These are phyloP conservation scores for Dendrophyllia cribrosa DNA, from an alignment of 64 coral and sea anemone species.

Conservation along the genomic window DNA sequence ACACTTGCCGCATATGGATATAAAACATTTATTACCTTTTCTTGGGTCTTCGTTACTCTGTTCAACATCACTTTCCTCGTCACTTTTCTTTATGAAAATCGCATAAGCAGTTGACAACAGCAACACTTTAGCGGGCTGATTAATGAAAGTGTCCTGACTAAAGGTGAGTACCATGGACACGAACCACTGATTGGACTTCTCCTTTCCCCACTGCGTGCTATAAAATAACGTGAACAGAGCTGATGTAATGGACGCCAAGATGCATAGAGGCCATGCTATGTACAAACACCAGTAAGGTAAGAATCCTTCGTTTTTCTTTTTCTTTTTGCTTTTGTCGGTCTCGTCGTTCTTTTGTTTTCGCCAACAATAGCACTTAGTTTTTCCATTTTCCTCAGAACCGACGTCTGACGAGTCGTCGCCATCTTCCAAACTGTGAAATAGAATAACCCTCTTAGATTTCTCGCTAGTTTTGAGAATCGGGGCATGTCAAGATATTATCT, in stretches of 20 bases:
- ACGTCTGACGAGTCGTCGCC: neutral
- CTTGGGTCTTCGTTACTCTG: neutral
- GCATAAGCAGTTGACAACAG: constrained; percentile 53
- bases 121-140: constrained; percentile 69
- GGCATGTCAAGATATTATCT: no score
- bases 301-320: constrained; percentile 24
- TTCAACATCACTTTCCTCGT: constrained; percentile 16
- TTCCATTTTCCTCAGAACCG: neutral
- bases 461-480: no score
- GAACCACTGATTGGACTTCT: constrained; percentile 76
- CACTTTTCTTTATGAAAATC: constrained; percentile 61
- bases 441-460: neutral
- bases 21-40: neutral
- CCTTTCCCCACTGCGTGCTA: constrained; percentile 79
- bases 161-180: constrained; percentile 67
- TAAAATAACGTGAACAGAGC: constrained; percentile 73
- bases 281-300: constrained; percentile 72
- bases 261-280: constrained; percentile 62
- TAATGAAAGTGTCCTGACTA: constrained; percentile 51
- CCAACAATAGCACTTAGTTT: neutral
- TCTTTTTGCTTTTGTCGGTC: neutral
- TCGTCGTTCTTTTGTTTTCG: constrained; percentile 10
- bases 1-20: no score
- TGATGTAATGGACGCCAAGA: constrained; percentile 54
- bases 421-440: neutral